These are phyloP conservation scores for Verasper variegatus DNA, from an alignment of 2,113 vertebrate species.

Conservation along the genomic window DNA sequence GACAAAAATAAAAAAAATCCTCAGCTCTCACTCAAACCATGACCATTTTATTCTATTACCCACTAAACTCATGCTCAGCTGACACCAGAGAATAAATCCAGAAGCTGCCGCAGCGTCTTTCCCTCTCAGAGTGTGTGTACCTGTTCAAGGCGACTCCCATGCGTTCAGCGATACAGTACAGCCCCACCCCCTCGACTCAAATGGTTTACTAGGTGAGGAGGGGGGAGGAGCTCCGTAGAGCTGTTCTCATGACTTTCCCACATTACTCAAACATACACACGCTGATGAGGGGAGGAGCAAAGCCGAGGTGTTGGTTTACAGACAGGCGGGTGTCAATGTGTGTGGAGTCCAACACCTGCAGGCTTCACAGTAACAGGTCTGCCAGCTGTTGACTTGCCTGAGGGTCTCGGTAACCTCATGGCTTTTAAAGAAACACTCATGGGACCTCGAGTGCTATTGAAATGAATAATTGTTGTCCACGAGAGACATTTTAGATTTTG, in stretches of 20 bases:
- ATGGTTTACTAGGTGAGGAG: slow-evolving; percentile 48
- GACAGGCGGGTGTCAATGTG: slow-evolving; percentile 51
- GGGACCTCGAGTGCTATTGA: background rate
- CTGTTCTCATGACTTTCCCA: slow-evolving; percentile 62
- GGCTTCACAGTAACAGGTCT: slow-evolving; percentile 44
- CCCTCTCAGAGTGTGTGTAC: slow-evolving; percentile 59
- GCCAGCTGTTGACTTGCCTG: slow-evolving; percentile 57
- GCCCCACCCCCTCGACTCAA: slow-evolving; percentile 59
- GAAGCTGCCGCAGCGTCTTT: slow-evolving; percentile 24
- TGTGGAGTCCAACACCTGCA: slow-evolving; percentile 34
- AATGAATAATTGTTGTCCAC: background rate
- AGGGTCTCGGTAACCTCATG: slow-evolving; percentile 37
- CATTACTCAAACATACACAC: slow-evolving; percentile 62
- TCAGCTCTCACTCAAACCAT: slow-evolving; percentile 6
- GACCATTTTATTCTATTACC: background rate
- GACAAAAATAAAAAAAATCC: background rate
- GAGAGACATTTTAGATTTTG: background rate
- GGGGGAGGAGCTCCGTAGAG: slow-evolving; percentile 50
- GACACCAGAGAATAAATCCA: slow-evolving; percentile 62
- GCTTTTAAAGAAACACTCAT: slow-evolving; percentile 2
- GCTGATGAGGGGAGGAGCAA: slow-evolving; percentile 33
- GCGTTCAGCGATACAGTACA: slow-evolving; percentile 47
- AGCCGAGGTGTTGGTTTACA: slow-evolving; percentile 48
- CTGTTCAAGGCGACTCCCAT: slow-evolving; percentile 73
- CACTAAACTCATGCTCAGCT: slow-evolving; percentile 10